Evolutionary conservation across 1,140 invertebrate genomes (phyloP).

Genomic region (Pachypsylla venusta): DNA sequence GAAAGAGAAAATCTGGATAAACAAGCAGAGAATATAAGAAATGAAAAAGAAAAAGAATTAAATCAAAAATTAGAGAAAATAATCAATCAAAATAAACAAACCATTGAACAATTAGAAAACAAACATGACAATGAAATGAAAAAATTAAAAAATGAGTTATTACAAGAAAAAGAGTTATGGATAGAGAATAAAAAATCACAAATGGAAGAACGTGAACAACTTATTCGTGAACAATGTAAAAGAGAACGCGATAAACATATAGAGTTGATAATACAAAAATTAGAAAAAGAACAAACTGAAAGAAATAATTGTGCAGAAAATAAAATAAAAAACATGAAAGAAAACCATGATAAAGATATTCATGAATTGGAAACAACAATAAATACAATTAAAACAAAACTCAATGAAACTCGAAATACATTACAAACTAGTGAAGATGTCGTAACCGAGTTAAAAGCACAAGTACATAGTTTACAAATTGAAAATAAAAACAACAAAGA

Average conservation of each 20-base stretch:
- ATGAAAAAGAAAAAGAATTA: conserved; percentile 19
- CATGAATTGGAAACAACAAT: conserved; percentile 37
- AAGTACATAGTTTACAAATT: conserved; percentile 23
- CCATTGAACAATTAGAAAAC: conserved; percentile 6
- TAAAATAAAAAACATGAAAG: conserved; percentile 46
- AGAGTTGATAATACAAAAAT: conserved; percentile 42
- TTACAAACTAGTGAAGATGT: conserved; percentile 39
- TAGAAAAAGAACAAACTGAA: conserved; percentile 41
- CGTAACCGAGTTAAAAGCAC: conserved; percentile 34
- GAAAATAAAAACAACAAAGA: conserved; percentile 37
- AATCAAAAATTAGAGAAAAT: conserved; percentile 20
- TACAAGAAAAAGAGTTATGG: conserved; percentile 36
- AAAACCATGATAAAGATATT: conserved; percentile 55
- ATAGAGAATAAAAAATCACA: conserved; percentile 35
- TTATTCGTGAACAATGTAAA: conserved; percentile 40
- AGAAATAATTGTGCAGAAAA: conserved; percentile 40
- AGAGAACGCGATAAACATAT: conserved; percentile 48
- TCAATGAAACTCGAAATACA: conserved; percentile 38
- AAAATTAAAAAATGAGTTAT: conserved; percentile 17
- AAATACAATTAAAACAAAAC: conserved; percentile 38
- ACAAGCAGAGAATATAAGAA: conserved; percentile 21
- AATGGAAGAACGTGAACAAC: conserved; percentile 39
- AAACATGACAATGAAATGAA: neutral
- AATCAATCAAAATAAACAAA: conserved; percentile 20
- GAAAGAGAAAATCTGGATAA: conserved; percentile 32